These are phyloP conservation scores for Desmodus rotundus DNA, from an alignment of 2,113 vertebrate genomes.

Conservation along the genomic window DNA sequence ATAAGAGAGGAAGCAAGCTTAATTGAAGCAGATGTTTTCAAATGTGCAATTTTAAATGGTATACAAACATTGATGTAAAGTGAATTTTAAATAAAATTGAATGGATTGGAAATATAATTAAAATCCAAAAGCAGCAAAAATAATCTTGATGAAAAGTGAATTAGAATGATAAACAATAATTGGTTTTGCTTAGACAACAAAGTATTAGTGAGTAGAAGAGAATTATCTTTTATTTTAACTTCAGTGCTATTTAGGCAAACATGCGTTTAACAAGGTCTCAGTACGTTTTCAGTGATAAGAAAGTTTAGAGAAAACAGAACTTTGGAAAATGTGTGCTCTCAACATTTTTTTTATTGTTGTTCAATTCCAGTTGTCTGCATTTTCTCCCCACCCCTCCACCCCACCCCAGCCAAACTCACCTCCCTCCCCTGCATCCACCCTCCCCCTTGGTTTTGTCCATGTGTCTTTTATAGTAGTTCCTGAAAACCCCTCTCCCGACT, in stretches of 20 bases:
- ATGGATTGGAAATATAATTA: slow-evolving; percentile 51
- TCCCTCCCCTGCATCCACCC: too few species aligned
- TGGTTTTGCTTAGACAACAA: not conserved
- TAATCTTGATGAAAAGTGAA: slow-evolving; percentile 38
- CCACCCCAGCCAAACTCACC: too few species aligned
- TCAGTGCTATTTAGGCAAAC: not conserved
- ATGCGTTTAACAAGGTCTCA: not conserved
- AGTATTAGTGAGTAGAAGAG: not conserved
- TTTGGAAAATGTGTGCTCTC: not conserved
- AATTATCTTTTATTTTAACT: not conserved
- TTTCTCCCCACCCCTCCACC: too few species aligned
- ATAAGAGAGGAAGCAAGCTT: slow-evolving; percentile 27
- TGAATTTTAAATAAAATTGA: slow-evolving; percentile 54
- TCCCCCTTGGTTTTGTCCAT: too few species aligned
- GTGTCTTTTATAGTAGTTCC: too few species aligned
- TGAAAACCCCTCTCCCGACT: too few species aligned
- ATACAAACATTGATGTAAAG: slow-evolving; percentile 49
- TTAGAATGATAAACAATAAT: slow-evolving; percentile 33
- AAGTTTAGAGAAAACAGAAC: not conserved
- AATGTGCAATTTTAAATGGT: slow-evolving; percentile 37
- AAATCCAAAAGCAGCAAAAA: slow-evolving; percentile 45
- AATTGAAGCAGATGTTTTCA: slow-evolving; percentile 68
- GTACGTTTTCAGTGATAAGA: not conserved
- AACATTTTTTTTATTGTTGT: too few species aligned
- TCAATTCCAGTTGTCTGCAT: too few species aligned